A percentile compares a stretch with the other conserved stretches of the same genome.
Evolutionary conservation across 2,888 invertebrate species (phyloP).

Genomic region (Rutpela maculata): DNA sequence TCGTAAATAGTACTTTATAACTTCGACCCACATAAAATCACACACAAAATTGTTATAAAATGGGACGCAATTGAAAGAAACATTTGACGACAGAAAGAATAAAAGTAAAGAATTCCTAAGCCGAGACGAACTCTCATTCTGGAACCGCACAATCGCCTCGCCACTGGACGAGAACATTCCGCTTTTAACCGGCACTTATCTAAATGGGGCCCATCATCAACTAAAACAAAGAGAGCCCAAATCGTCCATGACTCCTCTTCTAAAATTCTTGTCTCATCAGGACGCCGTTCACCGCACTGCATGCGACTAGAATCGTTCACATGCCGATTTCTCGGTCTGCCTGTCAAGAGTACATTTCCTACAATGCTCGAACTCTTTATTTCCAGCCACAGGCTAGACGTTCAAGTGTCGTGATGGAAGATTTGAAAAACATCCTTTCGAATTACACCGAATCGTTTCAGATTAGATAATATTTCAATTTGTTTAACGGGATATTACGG

Average conservation of each 20-base stretch:
- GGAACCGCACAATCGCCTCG: background rate
- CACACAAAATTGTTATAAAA: too few species aligned
- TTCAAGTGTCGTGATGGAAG: slow-evolving; percentile 17
- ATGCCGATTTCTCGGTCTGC: slow-evolving; percentile 27
- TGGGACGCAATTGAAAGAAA: too few species aligned
- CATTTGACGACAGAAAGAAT: too few species aligned
- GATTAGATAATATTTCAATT: slow-evolving; percentile 31
- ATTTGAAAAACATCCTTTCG: slow-evolving; percentile 1
- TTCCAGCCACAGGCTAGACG: background rate
- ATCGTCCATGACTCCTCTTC: slow-evolving; percentile 10
- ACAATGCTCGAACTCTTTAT: slow-evolving; percentile 20
- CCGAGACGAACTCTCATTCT: background rate
- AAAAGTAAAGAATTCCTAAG: too few species aligned
- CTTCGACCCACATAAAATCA: too few species aligned
- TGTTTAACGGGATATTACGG: slow-evolving; percentile 12
- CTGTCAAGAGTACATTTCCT: slow-evolving; percentile 7
- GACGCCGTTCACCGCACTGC: slow-evolving; percentile 19
- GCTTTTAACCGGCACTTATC: slow-evolving; percentile 56
- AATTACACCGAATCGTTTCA: slow-evolving; percentile 14
- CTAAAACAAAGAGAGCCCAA: slow-evolving; percentile 29
- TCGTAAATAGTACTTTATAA: too few species aligned
- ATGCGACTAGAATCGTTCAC: slow-evolving; percentile 12
- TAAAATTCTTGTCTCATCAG: slow-evolving; percentile 28
- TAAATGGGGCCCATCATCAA: slow-evolving; percentile 60
- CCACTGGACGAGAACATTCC: slow-evolving; percentile 10